Evolutionary conservation across 1,140 invertebrate genomes (phyloP).

Genomic region (Orius insidiosus): DNA sequence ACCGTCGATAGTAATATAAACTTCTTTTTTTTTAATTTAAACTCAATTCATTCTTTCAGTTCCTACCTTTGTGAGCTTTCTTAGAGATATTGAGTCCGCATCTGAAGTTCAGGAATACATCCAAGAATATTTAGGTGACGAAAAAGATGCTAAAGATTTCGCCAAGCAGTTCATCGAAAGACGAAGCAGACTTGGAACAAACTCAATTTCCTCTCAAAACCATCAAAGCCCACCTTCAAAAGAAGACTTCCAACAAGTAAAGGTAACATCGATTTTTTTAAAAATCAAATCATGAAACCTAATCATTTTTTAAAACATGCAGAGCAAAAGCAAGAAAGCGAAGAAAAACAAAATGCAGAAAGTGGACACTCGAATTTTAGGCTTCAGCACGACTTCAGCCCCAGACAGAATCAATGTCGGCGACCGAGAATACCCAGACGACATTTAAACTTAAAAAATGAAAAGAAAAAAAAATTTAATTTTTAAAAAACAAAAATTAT

Average conservation of each 20-base stretch:
- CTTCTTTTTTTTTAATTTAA: constrained; percentile 14
- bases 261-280: too few relatives aligned
- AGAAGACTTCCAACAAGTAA: constrained; percentile 65
- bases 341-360: constrained; percentile 87
- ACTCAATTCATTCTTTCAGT: constrained; percentile 39
- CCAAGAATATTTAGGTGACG: constrained; percentile 74
- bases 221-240: constrained; percentile 24
- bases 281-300: too few relatives aligned
- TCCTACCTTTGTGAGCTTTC: constrained; percentile 78
- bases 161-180: constrained; percentile 77
- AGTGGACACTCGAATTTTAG: constrained; percentile 71
- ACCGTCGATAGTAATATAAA: constrained; percentile 61
- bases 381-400: constrained; percentile 80
- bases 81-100: constrained; percentile 82
- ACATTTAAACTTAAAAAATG: too few relatives aligned
- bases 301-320: too few relatives aligned
- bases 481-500: too few relatives aligned
- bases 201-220: constrained; percentile 20
- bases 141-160: constrained; percentile 62
- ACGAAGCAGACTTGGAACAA: constrained; percentile 64
- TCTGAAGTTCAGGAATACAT: constrained; percentile 88
- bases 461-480: too few relatives aligned
- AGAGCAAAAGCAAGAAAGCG: constrained; percentile 74
- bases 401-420: constrained; percentile 84
- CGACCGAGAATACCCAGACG: constrained; percentile 55